Conservation (phyloP, 2,888 invertebrate genomes). For the Sceliomorpha sp. region DNA sequence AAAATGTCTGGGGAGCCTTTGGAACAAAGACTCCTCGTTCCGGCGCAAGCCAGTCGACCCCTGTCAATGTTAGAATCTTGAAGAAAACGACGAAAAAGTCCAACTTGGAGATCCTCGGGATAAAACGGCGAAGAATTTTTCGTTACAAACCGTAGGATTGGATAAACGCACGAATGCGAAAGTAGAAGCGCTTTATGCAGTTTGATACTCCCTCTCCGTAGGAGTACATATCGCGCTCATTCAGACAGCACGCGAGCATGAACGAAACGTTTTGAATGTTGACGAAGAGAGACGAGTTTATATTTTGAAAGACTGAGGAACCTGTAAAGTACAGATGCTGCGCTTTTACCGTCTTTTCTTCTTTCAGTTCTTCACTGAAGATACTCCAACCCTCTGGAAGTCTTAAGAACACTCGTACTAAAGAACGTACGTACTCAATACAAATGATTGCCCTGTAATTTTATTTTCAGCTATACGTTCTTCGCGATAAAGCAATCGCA, state of each 20-base stretch:
- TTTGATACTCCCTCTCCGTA: constrained; percentile 20
- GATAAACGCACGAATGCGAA: constrained; percentile 1
- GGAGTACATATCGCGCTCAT: constrained; percentile 16
- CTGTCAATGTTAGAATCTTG: too few relatives aligned
- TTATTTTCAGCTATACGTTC: constrained; percentile 24
- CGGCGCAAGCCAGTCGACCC: too few relatives aligned
- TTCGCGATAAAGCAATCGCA: constrained; percentile 39
- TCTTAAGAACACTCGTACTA: constrained; percentile 48
- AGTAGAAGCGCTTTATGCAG: constrained; percentile 22
- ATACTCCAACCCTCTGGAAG: constrained; percentile 36
- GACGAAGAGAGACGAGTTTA: constrained; percentile 32
- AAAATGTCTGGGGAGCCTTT: too few relatives aligned
- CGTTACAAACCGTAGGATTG: too few relatives aligned
- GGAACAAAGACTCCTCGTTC: too few relatives aligned
- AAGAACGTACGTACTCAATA: constrained; percentile 47
- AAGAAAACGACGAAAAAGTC: too few relatives aligned
- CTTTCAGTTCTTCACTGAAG: constrained; percentile 22
- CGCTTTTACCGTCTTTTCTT: constrained; percentile 48
- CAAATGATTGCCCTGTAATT: constrained; percentile 47
- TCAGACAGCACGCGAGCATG: constrained; percentile 27
- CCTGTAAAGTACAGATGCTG: constrained; percentile 33
- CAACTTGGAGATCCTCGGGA: too few relatives aligned
- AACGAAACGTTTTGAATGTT: constrained; percentile 34
- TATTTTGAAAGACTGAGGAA: constrained; percentile 37
- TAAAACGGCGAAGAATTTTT: too few relatives aligned